Evolutionary conservation across 2,888 invertebrate genomes (phyloP).

Genomic region (Orchesellides sinensis): DNA sequence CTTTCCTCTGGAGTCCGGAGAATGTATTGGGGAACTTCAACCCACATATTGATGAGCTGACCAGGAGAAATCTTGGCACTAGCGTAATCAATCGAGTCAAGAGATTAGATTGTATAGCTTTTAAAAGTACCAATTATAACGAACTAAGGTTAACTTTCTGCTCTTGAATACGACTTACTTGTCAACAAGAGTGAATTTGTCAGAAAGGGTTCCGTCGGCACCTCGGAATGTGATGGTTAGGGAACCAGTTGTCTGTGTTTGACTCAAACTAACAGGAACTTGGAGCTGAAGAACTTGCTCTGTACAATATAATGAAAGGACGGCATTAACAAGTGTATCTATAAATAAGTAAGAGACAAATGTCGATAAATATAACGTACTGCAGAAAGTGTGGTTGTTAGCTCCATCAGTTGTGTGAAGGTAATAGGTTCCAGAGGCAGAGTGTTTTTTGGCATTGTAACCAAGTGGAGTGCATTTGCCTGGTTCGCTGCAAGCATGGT

Average conservation of each 20-base stretch:
- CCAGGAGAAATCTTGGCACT: conserved; percentile 65
- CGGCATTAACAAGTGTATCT: background rate
- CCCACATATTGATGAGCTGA: conserved; percentile 64
- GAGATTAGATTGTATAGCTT: background rate
- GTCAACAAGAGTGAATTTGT: conserved; percentile 56
- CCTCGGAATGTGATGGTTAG: conserved; percentile 61
- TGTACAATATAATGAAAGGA: no score
- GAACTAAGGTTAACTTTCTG: background rate
- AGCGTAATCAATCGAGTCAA: background rate
- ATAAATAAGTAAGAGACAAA: background rate
- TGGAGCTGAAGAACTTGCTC: conserved; percentile 70
- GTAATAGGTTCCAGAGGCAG: conserved; percentile 64
- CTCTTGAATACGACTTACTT: conserved; percentile 32
- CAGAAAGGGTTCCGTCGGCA: conserved; percentile 61
- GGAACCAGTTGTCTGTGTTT: conserved; percentile 65
- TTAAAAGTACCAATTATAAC: background rate
- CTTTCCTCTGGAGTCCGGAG: conserved; percentile 52
- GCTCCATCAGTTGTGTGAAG: conserved; percentile 69
- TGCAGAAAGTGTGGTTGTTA: conserved; percentile 64
- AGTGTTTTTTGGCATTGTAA: conserved; percentile 49
- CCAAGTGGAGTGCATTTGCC: conserved; percentile 69
- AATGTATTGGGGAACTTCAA: conserved; percentile 71
- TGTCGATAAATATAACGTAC: conserved; percentile 53
- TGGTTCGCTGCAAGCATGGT: conserved; percentile 55
- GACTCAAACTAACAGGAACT: conserved; percentile 52